phyloP scores from a whole-genome alignment of 92 coral and sea anemone species.

The Zoanthus sansibaricus region DNA sequence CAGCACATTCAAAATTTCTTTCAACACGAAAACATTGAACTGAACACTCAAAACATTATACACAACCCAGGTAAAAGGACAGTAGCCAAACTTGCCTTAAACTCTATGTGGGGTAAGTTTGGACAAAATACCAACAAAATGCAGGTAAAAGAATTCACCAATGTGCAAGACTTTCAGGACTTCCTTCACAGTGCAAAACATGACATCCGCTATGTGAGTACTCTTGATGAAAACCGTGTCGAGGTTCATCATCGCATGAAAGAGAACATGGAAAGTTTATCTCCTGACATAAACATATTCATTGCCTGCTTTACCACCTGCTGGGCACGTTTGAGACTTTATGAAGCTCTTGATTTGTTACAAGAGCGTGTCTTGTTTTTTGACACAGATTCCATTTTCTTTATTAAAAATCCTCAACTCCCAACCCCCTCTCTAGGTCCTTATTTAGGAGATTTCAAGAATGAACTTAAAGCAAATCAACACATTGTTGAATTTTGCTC shows the following conservation, averaged over 20 bases:
- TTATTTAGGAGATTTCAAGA: neutral
- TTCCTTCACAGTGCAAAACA: neutral
- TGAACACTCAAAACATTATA: neutral
- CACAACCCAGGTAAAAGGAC: constrained; percentile 3
- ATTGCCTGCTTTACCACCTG: constrained; percentile 4
- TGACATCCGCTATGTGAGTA: neutral
- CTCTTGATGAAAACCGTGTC: neutral
- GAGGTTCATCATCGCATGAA: neutral
- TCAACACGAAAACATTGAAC: neutral
- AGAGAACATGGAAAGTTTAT: neutral
- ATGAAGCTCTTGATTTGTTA: neutral
- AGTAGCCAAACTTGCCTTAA: neutral
- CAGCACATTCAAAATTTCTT: too few relatives aligned
- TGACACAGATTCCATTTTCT: neutral
- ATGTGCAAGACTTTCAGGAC: neutral
- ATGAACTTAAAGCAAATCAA: neutral
- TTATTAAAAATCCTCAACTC: too few relatives aligned
- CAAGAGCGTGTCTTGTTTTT: neutral
- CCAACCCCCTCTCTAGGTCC: neutral
- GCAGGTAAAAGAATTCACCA: neutral
- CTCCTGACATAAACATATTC: neutral
- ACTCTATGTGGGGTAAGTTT: constrained; percentile 40
- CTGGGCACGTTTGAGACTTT: neutral
- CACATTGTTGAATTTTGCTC: neutral
- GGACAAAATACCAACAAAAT: neutral